Percentiles rank a stretch among this genome's conserved stretches.
Evolutionary conservation across 1,140 invertebrate species (phyloP).

Genomic region (Diorhabda elongata): DNA sequence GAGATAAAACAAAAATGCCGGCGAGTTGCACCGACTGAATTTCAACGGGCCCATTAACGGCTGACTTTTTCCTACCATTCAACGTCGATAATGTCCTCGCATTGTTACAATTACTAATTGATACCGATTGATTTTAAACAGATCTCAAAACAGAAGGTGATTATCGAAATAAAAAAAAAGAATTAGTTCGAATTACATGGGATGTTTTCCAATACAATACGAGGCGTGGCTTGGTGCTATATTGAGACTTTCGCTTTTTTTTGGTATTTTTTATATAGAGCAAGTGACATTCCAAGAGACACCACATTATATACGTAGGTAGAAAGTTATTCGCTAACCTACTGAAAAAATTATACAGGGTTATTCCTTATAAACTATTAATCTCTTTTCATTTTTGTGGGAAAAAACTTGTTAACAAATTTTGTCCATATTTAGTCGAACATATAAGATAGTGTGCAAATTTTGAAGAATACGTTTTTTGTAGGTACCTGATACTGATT

Average conservation of each 20-base stretch:
- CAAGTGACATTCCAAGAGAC: too few species aligned
- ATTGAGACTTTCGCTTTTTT: slow-evolving; percentile 2
- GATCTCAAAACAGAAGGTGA: slow-evolving; percentile 16
- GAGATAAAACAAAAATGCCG: slow-evolving; percentile 31
- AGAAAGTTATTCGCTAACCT: too few species aligned
- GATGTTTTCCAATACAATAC: background rate
- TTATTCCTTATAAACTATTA: too few species aligned
- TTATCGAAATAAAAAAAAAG: slow-evolving; percentile 8
- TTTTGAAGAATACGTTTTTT: too few species aligned
- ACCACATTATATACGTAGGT: too few species aligned
- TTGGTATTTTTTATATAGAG: background rate
- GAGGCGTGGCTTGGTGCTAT: background rate
- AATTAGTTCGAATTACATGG: background rate
- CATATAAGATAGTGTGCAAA: too few species aligned
- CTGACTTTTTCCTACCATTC: slow-evolving; percentile 28
- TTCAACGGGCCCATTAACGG: slow-evolving; percentile 33
- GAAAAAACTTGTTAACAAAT: too few species aligned
- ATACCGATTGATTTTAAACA: slow-evolving; percentile 25
- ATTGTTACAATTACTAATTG: slow-evolving; percentile 34
- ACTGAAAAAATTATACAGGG: too few species aligned
- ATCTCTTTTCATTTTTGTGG: too few species aligned
- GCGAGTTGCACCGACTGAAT: slow-evolving; percentile 31
- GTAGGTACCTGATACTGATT: too few species aligned
- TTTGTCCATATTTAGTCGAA: too few species aligned
- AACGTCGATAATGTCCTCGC: slow-evolving; percentile 27